Evolutionary conservation across 1,140 invertebrate genomes (phyloP).

Genomic region (Pristionchus pacificus): DNA sequence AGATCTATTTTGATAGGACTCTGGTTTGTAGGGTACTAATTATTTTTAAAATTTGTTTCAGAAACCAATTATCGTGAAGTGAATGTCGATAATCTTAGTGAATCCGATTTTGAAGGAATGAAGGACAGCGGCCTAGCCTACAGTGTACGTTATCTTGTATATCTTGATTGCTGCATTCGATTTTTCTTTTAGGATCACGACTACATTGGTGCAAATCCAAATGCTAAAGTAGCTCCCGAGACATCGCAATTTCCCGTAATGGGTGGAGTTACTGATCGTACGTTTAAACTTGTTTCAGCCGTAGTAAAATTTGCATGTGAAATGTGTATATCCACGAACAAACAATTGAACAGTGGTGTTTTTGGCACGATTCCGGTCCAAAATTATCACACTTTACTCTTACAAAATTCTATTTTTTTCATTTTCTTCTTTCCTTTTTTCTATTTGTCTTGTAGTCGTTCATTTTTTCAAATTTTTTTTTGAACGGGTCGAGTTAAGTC

Average conservation of each 20-base stretch:
- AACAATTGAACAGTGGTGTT: not conserved
- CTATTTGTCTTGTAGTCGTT: no score
- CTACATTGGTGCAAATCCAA: not conserved
- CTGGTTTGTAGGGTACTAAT: not conserved
- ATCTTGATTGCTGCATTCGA: not conserved
- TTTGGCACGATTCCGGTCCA: not conserved
- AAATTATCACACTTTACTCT: no score
- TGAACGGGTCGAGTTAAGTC: no score
- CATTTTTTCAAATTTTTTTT: no score
- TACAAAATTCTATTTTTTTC: no score
- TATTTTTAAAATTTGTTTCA: not conserved
- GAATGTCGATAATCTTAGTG: not conserved
- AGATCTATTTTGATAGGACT: not conserved
- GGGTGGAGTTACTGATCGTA: not conserved
- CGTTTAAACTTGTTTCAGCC: not conserved
- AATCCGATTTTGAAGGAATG: not conserved
- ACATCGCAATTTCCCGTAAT: not conserved
- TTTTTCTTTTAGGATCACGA: not conserved
- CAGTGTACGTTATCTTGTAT: not conserved
- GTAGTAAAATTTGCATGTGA: not conserved
- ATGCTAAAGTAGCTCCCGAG: not conserved
- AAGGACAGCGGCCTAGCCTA: not conserved
- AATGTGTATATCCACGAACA: not conserved
- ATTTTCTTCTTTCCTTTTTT: no score
- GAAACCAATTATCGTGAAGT: not conserved